Base-by-base conservation (phyloP, 1,140 invertebrate species). In the Proctacanthus coquilletti region DNA sequence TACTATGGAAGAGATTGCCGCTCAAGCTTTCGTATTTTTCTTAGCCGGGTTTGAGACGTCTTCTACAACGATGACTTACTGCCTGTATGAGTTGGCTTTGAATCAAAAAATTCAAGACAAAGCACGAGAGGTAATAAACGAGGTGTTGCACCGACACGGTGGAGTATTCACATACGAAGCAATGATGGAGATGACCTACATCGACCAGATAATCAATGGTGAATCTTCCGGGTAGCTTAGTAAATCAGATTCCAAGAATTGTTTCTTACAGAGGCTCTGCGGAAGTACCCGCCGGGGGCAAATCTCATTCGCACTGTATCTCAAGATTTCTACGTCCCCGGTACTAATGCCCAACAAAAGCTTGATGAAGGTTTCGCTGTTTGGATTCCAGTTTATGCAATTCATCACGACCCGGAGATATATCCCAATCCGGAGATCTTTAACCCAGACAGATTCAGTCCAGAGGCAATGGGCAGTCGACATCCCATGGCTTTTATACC, bases 361-460 rank as follows among this genome's bases (percentile, higher is more conserved):
- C 54, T 75, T 10, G 50, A 64, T 20, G 59, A 60, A 29, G 70
- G 66, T 6, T 66, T 62, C 19, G 54, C 50, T 38, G 34, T 75
- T 13, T 48, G 64, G 18, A 66, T 76, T 40, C 70, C 71, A 10
- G 47, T 62, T 0, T 67, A 68, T 37, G 66, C 66, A 17, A 64
- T 82, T 17, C 79, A 84, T 43, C 55, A 65, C 20, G 72, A 82
- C 61, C 64, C 70, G 2, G 54, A 65, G 11, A 62, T 70, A 37
- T 84, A 66, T 52, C 62, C 69, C 3, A 60, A 82, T 43, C 80
- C 80, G 5, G 63, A 73, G 4, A 56, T 48, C 9, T 84, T 79
- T 45, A 64, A 77, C 56, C 81, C 81, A 0, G 72, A 78, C 29
- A 58, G 77, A 43, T 83, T 82, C 49, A 50, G 56, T 9, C 53